Evolutionary conservation across 2,888 invertebrate species (phyloP), one percentile per base, ranked within the genome.

Genomic region (Macrostomum cliftonense): DNA sequence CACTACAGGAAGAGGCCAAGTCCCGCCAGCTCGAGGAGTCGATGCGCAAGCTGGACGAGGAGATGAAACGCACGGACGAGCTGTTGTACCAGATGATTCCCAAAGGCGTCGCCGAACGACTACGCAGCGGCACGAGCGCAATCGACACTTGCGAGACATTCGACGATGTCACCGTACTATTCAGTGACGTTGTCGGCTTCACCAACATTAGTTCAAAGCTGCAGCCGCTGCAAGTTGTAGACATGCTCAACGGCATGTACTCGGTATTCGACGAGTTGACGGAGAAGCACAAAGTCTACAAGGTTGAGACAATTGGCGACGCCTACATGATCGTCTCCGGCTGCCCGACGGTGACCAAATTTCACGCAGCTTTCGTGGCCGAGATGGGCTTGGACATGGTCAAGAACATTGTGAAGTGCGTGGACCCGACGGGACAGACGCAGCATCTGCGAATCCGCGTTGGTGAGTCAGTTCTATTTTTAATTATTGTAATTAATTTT

Each of bases 311-410:
- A 0, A 91, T 93, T 57, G 91, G 93, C 0, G 93, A 95, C 65
- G 93, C 93, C 0, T 95, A 93, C 67, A 91, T 95, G 91, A 87
- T 91, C 1, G 93, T 91, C 1, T 83, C 87, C 1, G 93, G 93
- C 0, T 89, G 89, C 0, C 91, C 91, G 0, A 83, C 83, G 58
- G 81, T 82, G 60, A 85, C 86, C 63, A 76, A 76, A 46, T 83
- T 85, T 63, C 93, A 95, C 65, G 88, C 89, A 0, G 82, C 86
- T 65, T 63, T 64, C 50, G 64, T 70, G 19, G 58, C 66, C 43
- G 68, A 72, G 64, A 91, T 93, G 89, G 89, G 89, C 0, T 72
- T 91, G 28, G 91, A 89, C 62, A 93, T 93, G 91, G 79, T 89
- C 1, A 83, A 86, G 56, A 85, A 87, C 1, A 88, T 89, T 62